phyloP scores from a whole-genome alignment of 2,797 vertebrate genomes.

The Esox lucius region DNA sequence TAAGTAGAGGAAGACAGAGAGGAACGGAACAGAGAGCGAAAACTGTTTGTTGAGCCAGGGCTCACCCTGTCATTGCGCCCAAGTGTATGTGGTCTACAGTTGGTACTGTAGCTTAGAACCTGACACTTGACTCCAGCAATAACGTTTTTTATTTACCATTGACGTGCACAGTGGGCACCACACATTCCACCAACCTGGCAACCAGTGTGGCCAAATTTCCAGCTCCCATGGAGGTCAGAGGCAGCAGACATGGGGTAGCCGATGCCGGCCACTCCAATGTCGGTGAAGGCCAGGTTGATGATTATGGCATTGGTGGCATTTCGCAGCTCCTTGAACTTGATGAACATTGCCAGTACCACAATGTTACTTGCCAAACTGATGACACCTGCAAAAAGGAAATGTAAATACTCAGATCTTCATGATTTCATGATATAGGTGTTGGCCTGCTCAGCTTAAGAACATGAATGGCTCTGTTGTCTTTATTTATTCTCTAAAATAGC shows the following conservation, averaged over 20 bases:
- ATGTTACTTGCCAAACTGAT: constrained; percentile 92
- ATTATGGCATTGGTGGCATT: constrained; percentile 95
- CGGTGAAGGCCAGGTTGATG: constrained; percentile 94
- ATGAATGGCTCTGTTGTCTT: background rate
- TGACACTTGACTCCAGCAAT: no score
- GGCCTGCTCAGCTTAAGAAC: background rate
- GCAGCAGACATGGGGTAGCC: constrained; percentile 98
- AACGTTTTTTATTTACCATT: no score
- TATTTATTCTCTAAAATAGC: background rate
- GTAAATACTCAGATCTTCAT: constrained; percentile 7
- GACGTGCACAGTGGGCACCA: background rate
- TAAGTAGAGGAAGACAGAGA: no score
- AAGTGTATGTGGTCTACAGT: no score
- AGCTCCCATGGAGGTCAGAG: constrained; percentile 92
- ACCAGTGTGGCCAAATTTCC: constrained; percentile 92
- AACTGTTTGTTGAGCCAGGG: no score
- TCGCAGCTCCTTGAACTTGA: constrained; percentile 91
- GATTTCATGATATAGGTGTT: background rate
- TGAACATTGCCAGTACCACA: constrained; percentile 90
- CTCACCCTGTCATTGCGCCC: no score
- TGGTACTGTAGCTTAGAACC: no score
- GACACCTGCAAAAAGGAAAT: constrained; percentile 72
- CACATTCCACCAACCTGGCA: constrained; percentile 84
- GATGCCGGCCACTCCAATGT: constrained; percentile 93
- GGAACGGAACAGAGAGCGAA: no score